Evolutionary conservation across 2,888 invertebrate genomes (phyloP).

Genomic region (Drosophila paucipuncta): DNA sequence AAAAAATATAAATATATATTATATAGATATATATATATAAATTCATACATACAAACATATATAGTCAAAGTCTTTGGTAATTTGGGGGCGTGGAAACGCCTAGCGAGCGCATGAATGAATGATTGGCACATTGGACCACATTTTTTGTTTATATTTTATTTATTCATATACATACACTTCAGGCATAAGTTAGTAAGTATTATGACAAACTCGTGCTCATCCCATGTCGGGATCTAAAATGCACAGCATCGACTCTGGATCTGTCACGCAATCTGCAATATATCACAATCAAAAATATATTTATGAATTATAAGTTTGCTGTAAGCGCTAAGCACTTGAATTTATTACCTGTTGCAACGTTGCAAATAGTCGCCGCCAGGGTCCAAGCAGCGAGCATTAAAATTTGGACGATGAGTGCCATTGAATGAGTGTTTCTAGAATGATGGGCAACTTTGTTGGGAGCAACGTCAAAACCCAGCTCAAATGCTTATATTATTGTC

Average conservation of each 20-base stretch:
- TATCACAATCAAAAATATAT: constrained; percentile 7
- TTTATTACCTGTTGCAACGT: constrained; percentile 36
- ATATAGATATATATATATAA: background rate
- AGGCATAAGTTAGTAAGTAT: constrained; percentile 12
- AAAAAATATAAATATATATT: background rate
- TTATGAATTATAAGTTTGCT: background rate
- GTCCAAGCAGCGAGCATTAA: constrained; percentile 20
- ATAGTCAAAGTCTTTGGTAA: background rate
- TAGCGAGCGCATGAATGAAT: constrained; percentile 5
- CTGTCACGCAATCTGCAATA: constrained; percentile 62
- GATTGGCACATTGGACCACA: constrained; percentile 30
- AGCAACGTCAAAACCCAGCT: constrained; percentile 4
- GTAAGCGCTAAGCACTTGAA: background rate
- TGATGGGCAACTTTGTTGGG: background rate
- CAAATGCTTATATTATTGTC: background rate
- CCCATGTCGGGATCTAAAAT: constrained; percentile 33
- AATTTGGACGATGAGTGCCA: constrained; percentile 34
- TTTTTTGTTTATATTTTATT: constrained; percentile 34
- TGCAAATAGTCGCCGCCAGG: constrained; percentile 35
- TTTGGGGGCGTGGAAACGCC: background rate
- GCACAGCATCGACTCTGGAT: constrained; percentile 64
- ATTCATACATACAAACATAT: background rate
- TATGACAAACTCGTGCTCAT: constrained; percentile 23
- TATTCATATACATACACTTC: constrained; percentile 50
- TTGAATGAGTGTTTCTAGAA: constrained; percentile 9